Conservation (phyloP, 2,797 vertebrate genomes). For the Crocodylus rhombifer region DNA sequence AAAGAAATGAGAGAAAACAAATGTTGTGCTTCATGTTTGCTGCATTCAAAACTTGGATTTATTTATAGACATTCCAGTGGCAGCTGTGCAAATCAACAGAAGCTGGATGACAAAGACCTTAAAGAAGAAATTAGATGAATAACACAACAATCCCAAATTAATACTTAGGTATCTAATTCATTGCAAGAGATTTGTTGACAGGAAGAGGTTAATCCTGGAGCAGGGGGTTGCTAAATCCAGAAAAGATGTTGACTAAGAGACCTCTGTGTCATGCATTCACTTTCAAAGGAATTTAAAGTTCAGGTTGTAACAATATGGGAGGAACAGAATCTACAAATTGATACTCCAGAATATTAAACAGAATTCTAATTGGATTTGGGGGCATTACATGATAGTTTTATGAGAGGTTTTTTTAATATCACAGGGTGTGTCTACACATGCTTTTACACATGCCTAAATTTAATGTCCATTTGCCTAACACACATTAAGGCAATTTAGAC, state of each 20-base stretch:
- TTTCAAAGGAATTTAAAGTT: not conserved
- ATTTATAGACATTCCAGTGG: not conserved
- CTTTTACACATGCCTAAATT: too few relatives aligned
- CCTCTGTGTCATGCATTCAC: rapidly evolving
- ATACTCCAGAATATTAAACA: not conserved
- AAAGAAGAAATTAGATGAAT: not conserved
- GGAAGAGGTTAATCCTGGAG: not conserved
- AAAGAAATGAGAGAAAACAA: not conserved
- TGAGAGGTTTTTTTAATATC: too few relatives aligned
- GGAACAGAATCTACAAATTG: not conserved
- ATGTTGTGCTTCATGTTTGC: not conserved
- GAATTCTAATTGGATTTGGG: too few relatives aligned
- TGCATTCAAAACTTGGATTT: not conserved
- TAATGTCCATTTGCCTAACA: too few relatives aligned
- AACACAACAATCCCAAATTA: rapidly evolving
- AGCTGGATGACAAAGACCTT: not conserved
- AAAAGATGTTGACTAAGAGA: not conserved
- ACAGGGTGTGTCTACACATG: too few relatives aligned
- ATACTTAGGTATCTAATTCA: not conserved
- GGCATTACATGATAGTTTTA: too few relatives aligned
- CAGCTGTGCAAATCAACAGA: not conserved
- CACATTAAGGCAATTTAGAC: too few relatives aligned
- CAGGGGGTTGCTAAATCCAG: not conserved
- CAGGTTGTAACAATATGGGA: not conserved
- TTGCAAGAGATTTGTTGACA: not conserved